Conservation (phyloP, 2,113 vertebrate genomes). For the Hippocampus zosterae region DNA sequence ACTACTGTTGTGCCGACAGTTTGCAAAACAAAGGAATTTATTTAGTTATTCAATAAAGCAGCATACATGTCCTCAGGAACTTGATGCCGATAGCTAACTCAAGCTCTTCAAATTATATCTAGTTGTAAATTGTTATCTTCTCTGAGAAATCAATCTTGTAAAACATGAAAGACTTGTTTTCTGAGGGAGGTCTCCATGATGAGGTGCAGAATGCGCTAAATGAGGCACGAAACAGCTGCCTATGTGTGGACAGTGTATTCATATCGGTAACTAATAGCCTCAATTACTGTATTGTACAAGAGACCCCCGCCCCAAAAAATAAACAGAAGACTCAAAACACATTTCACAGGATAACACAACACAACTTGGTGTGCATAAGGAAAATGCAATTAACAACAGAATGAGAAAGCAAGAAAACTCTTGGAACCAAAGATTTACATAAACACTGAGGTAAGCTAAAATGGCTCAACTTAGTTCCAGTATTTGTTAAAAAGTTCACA, state of each 20-base stretch:
- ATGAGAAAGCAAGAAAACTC: slow-evolving; percentile 11
- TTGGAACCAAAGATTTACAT: slow-evolving; percentile 18
- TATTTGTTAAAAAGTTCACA: slow-evolving; percentile 46
- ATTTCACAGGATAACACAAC: slow-evolving; percentile 3
- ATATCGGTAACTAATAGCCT: slow-evolving; percentile 14
- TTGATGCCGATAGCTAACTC: not conserved
- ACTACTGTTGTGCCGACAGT: slow-evolving; percentile 33
- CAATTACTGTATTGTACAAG: slow-evolving; percentile 8
- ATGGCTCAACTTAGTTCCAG: slow-evolving; percentile 64
- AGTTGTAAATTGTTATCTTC: slow-evolving; percentile 6
- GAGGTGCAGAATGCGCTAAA: not conserved
- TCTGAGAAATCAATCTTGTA: slow-evolving; percentile 4
- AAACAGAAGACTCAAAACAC: not conserved
- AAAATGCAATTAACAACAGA: slow-evolving; percentile 3
- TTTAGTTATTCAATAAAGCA: slow-evolving; percentile 32
- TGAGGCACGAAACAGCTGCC: not conserved
- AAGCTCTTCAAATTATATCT: slow-evolving; percentile 5
- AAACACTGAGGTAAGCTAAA: slow-evolving; percentile 60
- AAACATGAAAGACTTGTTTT: slow-evolving; percentile 5
- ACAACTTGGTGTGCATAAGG: slow-evolving; percentile 12
- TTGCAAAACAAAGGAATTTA: slow-evolving; percentile 24
- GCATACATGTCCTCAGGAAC: slow-evolving; percentile 8
- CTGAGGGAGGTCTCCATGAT: not conserved
- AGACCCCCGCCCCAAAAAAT: not conserved
- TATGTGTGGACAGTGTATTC: not conserved